A percentile compares a stretch with the other conserved stretches of the same genome.
These are phyloP conservation scores for Prochilodus magdalenae DNA, from an alignment of 2,113 vertebrate genomes.

Conservation along the genomic window DNA sequence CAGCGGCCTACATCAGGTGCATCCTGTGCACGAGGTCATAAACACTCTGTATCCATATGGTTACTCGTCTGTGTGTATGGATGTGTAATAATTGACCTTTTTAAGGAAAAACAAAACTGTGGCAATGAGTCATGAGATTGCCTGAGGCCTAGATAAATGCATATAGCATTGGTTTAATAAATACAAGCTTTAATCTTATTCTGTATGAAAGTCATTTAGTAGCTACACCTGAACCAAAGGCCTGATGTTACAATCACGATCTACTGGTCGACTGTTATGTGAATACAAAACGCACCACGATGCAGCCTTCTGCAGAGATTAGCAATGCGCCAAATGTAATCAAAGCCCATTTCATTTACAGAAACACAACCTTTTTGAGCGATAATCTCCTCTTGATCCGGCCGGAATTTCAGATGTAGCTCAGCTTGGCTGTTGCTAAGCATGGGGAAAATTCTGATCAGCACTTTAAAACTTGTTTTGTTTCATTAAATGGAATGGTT, in stretches of 20 bases:
- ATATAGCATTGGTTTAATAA: background rate
- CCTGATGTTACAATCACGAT: background rate
- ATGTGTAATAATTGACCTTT: conserved; percentile 29
- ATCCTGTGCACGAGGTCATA: background rate
- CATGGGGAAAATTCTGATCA: background rate
- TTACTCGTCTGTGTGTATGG: background rate
- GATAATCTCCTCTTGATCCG: background rate
- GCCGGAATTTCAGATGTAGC: background rate
- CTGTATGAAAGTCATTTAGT: background rate
- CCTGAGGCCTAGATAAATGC: background rate
- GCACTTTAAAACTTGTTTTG: background rate
- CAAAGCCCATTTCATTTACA: conserved; percentile 60
- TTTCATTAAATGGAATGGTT: background rate
- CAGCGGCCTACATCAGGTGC: conserved; percentile 18
- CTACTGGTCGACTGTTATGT: background rate
- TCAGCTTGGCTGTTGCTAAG: background rate
- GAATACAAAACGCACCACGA: background rate
- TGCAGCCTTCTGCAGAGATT: conserved; percentile 38
- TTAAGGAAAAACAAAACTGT: background rate
- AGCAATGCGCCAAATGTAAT: conserved; percentile 51
- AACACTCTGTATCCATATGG: background rate
- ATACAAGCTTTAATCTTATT: background rate
- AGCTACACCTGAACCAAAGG: too few relatives aligned
- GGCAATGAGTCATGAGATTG: background rate
- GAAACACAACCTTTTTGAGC: background rate